phyloP scores from a whole-genome alignment of 2,797 vertebrate species.

The Cheirogaleus major region DNA sequence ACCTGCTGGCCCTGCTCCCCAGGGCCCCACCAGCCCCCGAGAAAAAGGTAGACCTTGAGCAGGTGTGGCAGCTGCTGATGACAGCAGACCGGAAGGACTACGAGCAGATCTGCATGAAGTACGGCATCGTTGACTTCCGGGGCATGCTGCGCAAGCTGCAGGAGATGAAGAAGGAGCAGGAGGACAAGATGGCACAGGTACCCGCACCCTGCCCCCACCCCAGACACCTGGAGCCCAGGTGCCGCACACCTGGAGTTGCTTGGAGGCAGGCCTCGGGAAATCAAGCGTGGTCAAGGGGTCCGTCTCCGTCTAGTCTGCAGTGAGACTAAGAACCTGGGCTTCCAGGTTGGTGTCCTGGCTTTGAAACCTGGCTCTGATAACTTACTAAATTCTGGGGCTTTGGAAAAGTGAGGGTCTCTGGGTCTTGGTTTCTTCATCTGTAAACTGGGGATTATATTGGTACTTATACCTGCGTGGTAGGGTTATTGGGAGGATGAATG shows the following conservation, averaged over 20 bases:
- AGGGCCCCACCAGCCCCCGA: slow-evolving; percentile 59
- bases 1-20: slow-evolving; percentile 38
- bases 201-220: fast-evolving
- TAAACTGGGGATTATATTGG: not conserved
- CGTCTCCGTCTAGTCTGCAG: fast-evolving
- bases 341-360: not conserved
- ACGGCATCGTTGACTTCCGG: slow-evolving; percentile 91
- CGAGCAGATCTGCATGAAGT: slow-evolving; percentile 91
- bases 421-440: not conserved
- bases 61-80: slow-evolving; percentile 91
- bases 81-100: slow-evolving; percentile 92
- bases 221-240: not conserved
- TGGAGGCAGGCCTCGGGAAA: not conserved
- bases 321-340: not conserved
- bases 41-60: slow-evolving; percentile 84
- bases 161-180: slow-evolving; percentile 86
- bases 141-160: slow-evolving; percentile 92
- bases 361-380: not conserved
- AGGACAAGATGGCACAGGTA: slow-evolving; percentile 91
- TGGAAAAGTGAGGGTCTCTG: not conserved
- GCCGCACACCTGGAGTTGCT: fast-evolving
- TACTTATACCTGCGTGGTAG: fast-evolving
- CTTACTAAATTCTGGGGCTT: not conserved
- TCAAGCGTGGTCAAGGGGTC: fast-evolving
- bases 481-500: not conserved